A percentile compares a stretch with the other conserved stretches of the same genome.
Evolutionary conservation across 2,113 vertebrate species (phyloP).

Genomic region (Pseudopipra pipra): DNA sequence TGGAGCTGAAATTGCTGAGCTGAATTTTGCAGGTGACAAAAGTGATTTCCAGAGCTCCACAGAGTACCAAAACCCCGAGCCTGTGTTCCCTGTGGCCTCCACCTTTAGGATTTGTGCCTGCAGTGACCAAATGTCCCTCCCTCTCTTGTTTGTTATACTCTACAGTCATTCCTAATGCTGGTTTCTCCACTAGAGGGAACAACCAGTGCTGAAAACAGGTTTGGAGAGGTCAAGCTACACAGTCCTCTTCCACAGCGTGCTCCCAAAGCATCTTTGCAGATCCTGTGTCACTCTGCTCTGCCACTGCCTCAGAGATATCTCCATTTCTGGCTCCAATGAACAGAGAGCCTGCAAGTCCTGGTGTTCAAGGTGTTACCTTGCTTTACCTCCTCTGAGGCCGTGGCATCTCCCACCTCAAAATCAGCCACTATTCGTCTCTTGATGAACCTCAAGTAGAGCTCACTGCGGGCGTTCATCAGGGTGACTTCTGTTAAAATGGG

Average conservation of each 20-base stretch:
- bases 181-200: background rate
- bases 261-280: background rate
- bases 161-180: background rate
- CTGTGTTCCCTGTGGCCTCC: background rate
- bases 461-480: constrained; percentile 93
- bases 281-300: background rate
- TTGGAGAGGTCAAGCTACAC: background rate
- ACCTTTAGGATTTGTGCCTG: background rate
- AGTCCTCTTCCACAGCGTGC: accelerated
- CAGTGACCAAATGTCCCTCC: background rate
- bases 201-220: background rate
- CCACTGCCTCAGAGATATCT: background rate
- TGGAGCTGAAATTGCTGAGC: background rate
- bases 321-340: background rate
- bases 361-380: constrained; percentile 78
- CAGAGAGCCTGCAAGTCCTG: background rate
- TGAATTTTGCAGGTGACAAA: background rate
- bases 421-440: constrained; percentile 87
- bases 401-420: constrained; percentile 92
- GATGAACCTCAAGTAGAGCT: constrained; percentile 94
- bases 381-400: constrained; percentile 83
- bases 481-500: constrained; percentile 93
- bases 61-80: background rate
- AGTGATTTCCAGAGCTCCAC: background rate
- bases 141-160: background rate